Evolutionary conservation across 2,888 invertebrate species (phyloP).

Genomic region (Apodemia mormo): DNA sequence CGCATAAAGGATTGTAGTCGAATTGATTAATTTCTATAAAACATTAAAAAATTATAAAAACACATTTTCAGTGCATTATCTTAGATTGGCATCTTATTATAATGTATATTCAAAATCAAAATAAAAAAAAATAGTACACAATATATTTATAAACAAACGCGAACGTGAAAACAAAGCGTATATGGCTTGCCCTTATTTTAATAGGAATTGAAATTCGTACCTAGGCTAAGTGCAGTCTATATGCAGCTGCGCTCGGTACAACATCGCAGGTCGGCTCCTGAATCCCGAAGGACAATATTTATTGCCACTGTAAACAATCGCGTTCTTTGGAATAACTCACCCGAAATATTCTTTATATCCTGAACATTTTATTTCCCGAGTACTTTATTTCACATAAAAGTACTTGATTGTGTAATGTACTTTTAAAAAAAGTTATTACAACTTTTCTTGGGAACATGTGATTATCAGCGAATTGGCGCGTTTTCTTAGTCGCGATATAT

Average conservation of each 20-base stretch:
- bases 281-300: constrained; percentile 18
- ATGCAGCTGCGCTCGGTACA: constrained; percentile 39
- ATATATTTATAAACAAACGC: constrained; percentile 15
- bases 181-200: constrained; percentile 20
- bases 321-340: neutral
- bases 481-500: too few relatives aligned
- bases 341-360: neutral
- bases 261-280: constrained; percentile 26
- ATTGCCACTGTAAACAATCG: neutral
- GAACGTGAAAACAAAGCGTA: constrained; percentile 23
- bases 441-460: constrained; percentile 1
- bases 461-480: too few relatives aligned
- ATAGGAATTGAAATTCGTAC: constrained; percentile 24
- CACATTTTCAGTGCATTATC: too few relatives aligned
- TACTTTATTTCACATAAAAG: neutral
- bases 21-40: too few relatives aligned
- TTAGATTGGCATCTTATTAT: too few relatives aligned
- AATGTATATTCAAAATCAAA: neutral
- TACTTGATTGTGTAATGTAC: constrained; percentile 22
- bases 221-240: constrained; percentile 38
- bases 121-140: neutral
- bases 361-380: neutral
- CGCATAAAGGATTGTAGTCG: too few relatives aligned
- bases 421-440: constrained; percentile 16
- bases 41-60: too few relatives aligned